These are phyloP conservation scores for Acanthococcus lagerstroemiae DNA, from an alignment of 2,888 invertebrate genomes.

Conservation along the genomic window DNA sequence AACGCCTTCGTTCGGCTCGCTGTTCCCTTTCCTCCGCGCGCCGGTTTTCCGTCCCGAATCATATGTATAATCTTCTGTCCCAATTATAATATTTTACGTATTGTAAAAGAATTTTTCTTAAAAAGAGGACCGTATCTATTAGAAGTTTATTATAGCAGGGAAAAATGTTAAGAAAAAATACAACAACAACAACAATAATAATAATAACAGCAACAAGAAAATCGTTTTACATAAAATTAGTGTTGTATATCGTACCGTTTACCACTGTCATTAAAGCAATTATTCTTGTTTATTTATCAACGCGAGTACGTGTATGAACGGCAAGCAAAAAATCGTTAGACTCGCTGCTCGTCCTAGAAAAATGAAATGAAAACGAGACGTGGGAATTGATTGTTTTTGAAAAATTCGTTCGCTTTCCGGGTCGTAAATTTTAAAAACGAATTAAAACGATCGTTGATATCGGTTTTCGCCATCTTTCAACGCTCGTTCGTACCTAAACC, in stretches of 20 bases:
- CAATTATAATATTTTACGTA: conserved; percentile 27
- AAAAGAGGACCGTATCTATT: conserved; percentile 20
- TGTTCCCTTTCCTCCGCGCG: conserved; percentile 3
- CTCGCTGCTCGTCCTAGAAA: too few species aligned
- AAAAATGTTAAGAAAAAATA: background rate
- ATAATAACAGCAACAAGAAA: background rate
- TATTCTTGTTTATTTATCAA: conserved; percentile 4
- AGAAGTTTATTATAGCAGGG: conserved; percentile 18
- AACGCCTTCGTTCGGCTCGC: background rate
- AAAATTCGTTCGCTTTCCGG: too few species aligned
- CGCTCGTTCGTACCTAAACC: too few species aligned
- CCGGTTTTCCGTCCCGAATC: conserved; percentile 1
- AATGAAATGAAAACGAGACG: background rate
- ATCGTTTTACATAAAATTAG: conserved; percentile 17
- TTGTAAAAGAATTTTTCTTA: conserved; percentile 23
- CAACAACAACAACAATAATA: background rate
- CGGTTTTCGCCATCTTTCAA: too few species aligned
- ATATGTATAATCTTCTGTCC: conserved; percentile 21
- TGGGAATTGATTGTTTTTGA: too few species aligned
- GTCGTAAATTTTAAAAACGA: too few species aligned
- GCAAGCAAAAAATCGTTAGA: background rate
- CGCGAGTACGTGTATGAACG: background rate
- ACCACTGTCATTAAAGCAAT: conserved; percentile 16
- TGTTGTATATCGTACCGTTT: conserved; percentile 12
- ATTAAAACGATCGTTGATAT: too few species aligned